Conservation (phyloP, 2,113 vertebrate species). For the Collichthys lucidus region DNA sequence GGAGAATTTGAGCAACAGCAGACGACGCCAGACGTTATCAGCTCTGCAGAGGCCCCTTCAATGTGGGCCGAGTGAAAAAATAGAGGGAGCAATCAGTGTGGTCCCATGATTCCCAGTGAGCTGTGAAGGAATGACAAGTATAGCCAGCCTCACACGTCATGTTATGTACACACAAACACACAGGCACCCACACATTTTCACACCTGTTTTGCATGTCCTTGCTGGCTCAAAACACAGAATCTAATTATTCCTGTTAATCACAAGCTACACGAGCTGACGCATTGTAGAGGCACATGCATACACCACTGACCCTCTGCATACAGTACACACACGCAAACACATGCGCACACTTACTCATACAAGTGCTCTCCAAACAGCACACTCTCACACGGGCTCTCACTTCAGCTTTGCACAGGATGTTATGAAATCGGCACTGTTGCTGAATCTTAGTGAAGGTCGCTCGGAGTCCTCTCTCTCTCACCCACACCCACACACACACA, state of each 20-base stretch:
- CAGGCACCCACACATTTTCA: conserved; percentile 39
- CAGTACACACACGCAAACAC: conserved; percentile 57
- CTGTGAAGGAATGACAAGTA: conserved; percentile 68
- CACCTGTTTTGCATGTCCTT: conserved; percentile 49
- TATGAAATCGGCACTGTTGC: conserved; percentile 81
- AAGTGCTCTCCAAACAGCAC: conserved; percentile 70
- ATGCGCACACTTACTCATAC: conserved; percentile 67
- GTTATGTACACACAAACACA: conserved; percentile 31
- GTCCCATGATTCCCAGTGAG: conserved; percentile 62
- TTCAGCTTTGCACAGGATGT: conserved; percentile 81
- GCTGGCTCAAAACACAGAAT: conserved; percentile 63
- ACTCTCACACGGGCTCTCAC: conserved; percentile 76
- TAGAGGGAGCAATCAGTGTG: conserved; percentile 59
- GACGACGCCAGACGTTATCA: conserved; percentile 53
- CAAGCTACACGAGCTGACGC: conserved; percentile 66
- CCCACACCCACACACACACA: conserved; percentile 32
- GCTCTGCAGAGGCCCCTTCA: conserved; percentile 37
- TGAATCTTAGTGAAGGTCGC: conserved; percentile 76
- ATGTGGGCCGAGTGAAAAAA: conserved; percentile 54
- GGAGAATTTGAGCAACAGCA: conserved; percentile 44
- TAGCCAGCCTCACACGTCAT: conserved; percentile 34
- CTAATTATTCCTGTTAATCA: conserved; percentile 79
- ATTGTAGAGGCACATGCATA: conserved; percentile 45
- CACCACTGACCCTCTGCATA: conserved; percentile 60
- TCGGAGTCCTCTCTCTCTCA: conserved; percentile 67